A percentile compares a stretch with the other conserved stretches of the same genome.
phyloP scores from a whole-genome alignment of 2,797 vertebrate genomes.

The Silurus lanzhouensis region DNA sequence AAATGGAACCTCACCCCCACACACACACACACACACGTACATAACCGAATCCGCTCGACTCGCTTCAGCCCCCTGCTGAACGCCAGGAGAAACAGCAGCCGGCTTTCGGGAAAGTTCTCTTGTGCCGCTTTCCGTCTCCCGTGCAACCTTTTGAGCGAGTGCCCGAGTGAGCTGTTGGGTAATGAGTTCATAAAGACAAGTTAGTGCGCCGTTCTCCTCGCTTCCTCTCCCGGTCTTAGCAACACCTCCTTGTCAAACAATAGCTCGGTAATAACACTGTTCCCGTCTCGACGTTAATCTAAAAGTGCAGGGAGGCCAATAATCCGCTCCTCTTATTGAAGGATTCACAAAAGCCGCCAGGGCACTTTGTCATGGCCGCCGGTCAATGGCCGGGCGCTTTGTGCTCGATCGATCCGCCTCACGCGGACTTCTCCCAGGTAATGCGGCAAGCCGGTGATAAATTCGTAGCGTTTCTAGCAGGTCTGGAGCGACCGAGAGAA shows the following conservation, averaged over 20 bases:
- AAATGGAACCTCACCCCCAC: too few relatives aligned
- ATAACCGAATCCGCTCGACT: slow-evolving; percentile 42
- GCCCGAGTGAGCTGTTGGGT: slow-evolving; percentile 61
- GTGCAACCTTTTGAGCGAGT: slow-evolving; percentile 35
- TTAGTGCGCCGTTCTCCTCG: slow-evolving; percentile 49
- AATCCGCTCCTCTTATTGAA: slow-evolving; percentile 67
- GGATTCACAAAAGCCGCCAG: slow-evolving; percentile 53
- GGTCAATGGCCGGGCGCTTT: slow-evolving; percentile 73
- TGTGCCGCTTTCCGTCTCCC: neutral
- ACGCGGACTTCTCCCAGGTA: slow-evolving; percentile 69
- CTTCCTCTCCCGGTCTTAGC: slow-evolving; percentile 63
- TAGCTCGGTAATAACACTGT: slow-evolving; percentile 70
- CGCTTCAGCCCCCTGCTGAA: slow-evolving; percentile 72
- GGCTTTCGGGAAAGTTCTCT: neutral
- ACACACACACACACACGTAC: too few relatives aligned
- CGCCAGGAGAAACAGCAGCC: neutral
- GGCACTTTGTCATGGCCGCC: slow-evolving; percentile 70
- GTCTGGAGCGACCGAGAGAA: slow-evolving; percentile 60
- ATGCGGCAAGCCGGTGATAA: slow-evolving; percentile 74
- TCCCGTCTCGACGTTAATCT: slow-evolving; percentile 71
- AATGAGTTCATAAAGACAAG: slow-evolving; percentile 66
- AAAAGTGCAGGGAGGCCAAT: slow-evolving; percentile 69
- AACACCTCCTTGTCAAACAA: slow-evolving; percentile 69
- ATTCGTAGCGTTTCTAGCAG: slow-evolving; percentile 67
- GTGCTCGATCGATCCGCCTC: slow-evolving; percentile 76